These are phyloP conservation scores for Psilopsiagon aymara DNA, from an alignment of 2,113 vertebrate genomes.

Conservation along the genomic window DNA sequence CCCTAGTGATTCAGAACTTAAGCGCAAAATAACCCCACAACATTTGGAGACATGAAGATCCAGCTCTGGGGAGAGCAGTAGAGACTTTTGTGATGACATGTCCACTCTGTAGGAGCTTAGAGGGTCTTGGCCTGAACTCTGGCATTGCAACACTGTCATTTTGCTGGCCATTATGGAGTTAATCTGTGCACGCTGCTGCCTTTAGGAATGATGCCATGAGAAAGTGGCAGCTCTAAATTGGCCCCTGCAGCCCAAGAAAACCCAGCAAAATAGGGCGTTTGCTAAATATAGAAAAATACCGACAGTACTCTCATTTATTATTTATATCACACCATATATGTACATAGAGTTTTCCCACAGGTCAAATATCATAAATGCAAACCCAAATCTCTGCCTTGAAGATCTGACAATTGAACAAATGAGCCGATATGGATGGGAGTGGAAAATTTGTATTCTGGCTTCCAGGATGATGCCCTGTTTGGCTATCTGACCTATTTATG, in stretches of 20 bases:
- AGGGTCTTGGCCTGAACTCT: neutral
- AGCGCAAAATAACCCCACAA: neutral
- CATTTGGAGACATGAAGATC: neutral
- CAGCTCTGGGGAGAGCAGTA: neutral
- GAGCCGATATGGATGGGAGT: slow-evolving; percentile 21
- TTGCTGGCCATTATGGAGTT: neutral
- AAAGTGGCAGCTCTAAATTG: slow-evolving; percentile 56
- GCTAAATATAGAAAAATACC: slow-evolving; percentile 68
- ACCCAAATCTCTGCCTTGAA: slow-evolving; percentile 32
- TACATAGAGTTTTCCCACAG: slow-evolving; percentile 35
- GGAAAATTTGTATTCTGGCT: neutral
- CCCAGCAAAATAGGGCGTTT: slow-evolving; percentile 54
- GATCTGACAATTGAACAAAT: slow-evolving; percentile 44
- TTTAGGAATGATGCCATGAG: slow-evolving; percentile 46
- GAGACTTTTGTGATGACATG: neutral
- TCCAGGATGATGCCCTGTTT: neutral
- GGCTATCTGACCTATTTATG: slow-evolving; percentile 36
- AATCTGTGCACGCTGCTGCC: neutral
- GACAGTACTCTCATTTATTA: slow-evolving; percentile 63
- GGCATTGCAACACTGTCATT: neutral
- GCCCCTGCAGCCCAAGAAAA: slow-evolving; percentile 57
- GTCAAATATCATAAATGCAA: slow-evolving; percentile 62
- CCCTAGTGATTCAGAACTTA: neutral
- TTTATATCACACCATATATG: slow-evolving; percentile 66
- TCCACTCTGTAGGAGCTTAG: rapidly evolving